phyloP scores from a whole-genome alignment of 30 jellyfish, hydroid and myxozoan genomes.

The Rhopilema esculentum region DNA sequence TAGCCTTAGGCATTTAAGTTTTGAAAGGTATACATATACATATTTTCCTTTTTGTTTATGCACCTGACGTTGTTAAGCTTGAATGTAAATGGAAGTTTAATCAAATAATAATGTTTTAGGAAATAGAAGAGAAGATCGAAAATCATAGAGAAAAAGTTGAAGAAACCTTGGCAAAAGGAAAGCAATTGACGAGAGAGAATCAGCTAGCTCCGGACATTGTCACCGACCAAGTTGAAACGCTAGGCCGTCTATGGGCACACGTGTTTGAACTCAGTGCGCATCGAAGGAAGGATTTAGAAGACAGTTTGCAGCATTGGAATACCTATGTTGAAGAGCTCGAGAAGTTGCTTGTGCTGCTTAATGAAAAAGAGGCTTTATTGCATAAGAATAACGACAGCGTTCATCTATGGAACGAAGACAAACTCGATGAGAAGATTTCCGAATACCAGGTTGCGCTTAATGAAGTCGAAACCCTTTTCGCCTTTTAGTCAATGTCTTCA shows the following conservation, averaged over 20 bases:
- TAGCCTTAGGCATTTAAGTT: too few relatives aligned
- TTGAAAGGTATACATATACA: too few relatives aligned
- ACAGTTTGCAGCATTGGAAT: constrained; percentile 52
- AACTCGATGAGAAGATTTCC: constrained; percentile 68
- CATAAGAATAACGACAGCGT: constrained; percentile 28
- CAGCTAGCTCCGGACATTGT: constrained; percentile 66
- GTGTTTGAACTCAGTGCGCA: constrained; percentile 14
- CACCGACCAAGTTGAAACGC: constrained; percentile 55
- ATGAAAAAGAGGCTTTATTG: constrained; percentile 59
- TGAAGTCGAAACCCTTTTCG: too few relatives aligned
- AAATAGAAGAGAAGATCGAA: constrained; percentile 45
- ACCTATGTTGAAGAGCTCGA: constrained; percentile 64
- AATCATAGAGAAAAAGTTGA: constrained; percentile 48
- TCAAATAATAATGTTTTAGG: constrained; percentile 32
- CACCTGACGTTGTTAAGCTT: too few relatives aligned
- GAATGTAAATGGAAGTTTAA: too few relatives aligned
- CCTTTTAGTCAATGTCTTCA: too few relatives aligned
- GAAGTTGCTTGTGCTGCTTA: constrained; percentile 60
- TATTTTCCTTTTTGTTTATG: too few relatives aligned
- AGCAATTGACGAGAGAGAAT: constrained; percentile 15
- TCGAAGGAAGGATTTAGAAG: constrained; percentile 58
- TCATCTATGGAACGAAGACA: constrained; percentile 53
- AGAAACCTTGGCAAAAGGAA: constrained; percentile 45
- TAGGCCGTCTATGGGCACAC: constrained; percentile 42
- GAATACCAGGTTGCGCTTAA: constrained; percentile 57